Evolutionary conservation across 2,797 vertebrate genomes (phyloP), one percentile per base, ranked within the genome.

Genomic region (Pseudomugil tenellus): DNA sequence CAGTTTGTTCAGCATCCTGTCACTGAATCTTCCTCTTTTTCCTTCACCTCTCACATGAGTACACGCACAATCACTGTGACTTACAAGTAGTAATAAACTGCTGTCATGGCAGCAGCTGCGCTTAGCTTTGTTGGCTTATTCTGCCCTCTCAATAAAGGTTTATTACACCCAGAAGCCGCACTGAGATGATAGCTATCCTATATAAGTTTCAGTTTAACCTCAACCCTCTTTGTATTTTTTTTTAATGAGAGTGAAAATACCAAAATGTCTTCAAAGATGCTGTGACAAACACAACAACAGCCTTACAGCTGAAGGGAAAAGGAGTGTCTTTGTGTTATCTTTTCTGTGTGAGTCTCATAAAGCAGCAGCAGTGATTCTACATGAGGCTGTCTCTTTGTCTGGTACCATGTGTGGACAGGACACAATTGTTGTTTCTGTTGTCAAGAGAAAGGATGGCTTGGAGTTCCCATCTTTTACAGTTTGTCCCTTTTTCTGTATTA

Each of bases 381-480:
- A 72, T 83, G 81, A 91, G 71, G 77, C 82, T 64, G 77, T 49
- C 71, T 81, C 87, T 92, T 93, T 93, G 90, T 94, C 83, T 67
- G 64, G 54, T 49, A 55, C 80, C 75, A 79, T 70, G 77, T 86
- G 84, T 88, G 80, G 61, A 88, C 75, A 72, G 77, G 78, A 87
- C 74, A 91, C 91, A 92, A 93, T 90, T 65, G 87, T 61, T 1
- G 75, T 74, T 81, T 90, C 83, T 89, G 89, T 91, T 88, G 81
- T 81, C 72, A 61, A 80, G 74, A 87, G 72, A 90, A 89, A 91
- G 76, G 84, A 90, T 70, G 76, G 77, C 81, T 80, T 25, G 23
- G 58, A 76, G 81, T 85, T 85, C 72, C 76, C 48, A 68, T 89
- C 83, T 81, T 84, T 85, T 83, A 46, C 81, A 81, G 55, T 79